Evolutionary conservation across 1,140 invertebrate genomes (phyloP).

Genomic region (Apocrypta bakeri): DNA sequence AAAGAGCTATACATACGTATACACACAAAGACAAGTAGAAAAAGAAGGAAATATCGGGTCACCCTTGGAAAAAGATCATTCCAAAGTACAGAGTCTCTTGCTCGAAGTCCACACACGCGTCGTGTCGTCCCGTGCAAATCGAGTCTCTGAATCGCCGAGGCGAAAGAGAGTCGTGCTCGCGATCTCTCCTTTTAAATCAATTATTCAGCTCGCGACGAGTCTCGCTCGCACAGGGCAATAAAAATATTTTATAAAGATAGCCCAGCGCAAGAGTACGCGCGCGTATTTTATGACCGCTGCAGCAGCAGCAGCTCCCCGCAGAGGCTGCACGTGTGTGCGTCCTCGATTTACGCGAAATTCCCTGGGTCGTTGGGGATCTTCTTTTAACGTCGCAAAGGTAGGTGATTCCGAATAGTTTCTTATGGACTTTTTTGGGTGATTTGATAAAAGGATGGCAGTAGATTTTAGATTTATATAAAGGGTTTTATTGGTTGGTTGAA

Average conservation of each 20-base stretch:
- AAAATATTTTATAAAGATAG: conserved; percentile 69
- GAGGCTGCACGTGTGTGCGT: conserved; percentile 4
- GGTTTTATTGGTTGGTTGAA: too few species aligned
- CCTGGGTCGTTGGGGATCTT: not conserved
- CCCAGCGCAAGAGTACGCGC: conserved; percentile 40
- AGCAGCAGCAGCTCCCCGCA: conserved; percentile 6
- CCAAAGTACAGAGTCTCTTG: not conserved
- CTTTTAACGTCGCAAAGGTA: not conserved
- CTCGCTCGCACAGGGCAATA: conserved; percentile 56
- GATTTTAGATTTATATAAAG: too few species aligned
- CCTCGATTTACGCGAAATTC: conserved; percentile 36
- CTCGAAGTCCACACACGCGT: conserved; percentile 5
- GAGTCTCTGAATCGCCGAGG: conserved; percentile 33
- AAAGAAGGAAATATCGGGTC: not conserved
- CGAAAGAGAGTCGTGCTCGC: conserved; percentile 22
- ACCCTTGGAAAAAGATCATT: not conserved
- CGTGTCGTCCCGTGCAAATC: conserved; percentile 44
- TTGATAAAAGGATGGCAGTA: not conserved
- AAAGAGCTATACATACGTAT: not conserved
- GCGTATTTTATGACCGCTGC: conserved; percentile 57
- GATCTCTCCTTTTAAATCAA: conserved; percentile 56
- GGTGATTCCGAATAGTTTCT: not conserved
- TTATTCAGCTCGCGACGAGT: conserved; percentile 51
- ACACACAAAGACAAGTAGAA: not conserved
- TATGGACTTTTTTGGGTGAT: not conserved